Evolutionary conservation across 2,888 invertebrate species (phyloP), one percentile per base, ranked within the genome.

Genomic region (Neria commutata): DNA sequence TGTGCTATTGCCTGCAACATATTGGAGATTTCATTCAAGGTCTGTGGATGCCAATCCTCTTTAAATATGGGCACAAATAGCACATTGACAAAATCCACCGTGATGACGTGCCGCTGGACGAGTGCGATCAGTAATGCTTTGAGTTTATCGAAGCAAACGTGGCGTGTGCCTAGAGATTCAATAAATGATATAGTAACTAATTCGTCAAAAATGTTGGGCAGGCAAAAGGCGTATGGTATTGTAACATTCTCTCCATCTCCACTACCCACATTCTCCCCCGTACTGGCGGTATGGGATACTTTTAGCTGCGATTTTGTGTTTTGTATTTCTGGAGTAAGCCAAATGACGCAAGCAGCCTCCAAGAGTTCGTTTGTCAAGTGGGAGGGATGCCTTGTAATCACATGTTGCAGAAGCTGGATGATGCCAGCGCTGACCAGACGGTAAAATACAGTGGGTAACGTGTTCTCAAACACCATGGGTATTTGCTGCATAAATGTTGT

Each of bases 41-140:
- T 68, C 2, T 60, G 50, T 80, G 85, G 83, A 0, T 86, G 78
- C 89, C 90, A 91, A 59, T 89, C 88, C 64, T 86, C 84, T 66
- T 87, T 85, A 58, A 90, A 89, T 14, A 91, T 84, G 1, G 87
- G 86, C 34, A 90, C 80, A 67, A 89, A 89, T 67, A 89, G 87
- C 50, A 87, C 85, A 65, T 89, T 89, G 10, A 91, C 75, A 1
- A 84, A 82, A 47, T 88, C 87, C 16, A 87, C 83, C 3, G 81
- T 84, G 60, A 91, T 71, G 51, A 89, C 83, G 21, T 85, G 77
- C 46, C 85, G 80, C 6, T 83, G 81, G 51, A 91, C 74, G 71
- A 91, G 63, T 58, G 79, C 81, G 55, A 83, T 76, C 1, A 87
- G 64, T 2, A 86, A 72, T 0, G 76, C 71, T 0, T 83, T 81